Base-by-base conservation (phyloP, 2,888 invertebrate species). In the Cephus nigrinus region DNA sequence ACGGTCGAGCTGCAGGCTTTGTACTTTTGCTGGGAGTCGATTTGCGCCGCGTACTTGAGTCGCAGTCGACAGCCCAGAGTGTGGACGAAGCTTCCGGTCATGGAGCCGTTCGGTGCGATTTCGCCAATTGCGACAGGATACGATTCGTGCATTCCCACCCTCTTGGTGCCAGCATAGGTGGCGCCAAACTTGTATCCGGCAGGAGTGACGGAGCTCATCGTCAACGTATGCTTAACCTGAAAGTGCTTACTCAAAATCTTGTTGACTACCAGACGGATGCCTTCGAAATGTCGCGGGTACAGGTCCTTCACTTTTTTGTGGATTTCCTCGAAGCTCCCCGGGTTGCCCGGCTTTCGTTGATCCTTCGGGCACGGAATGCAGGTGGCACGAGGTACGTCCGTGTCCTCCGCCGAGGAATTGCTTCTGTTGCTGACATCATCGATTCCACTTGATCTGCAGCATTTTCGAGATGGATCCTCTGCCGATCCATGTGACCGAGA, bases 311-410 rank as follows among this genome's bases (percentile, higher is more conserved):
- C 87, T 79, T 87, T 90, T 73, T 86, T 89, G 74, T 91, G 91
- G n/a, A 91, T 82, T 4, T 91, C 90, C 75, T 88, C 89, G 80
- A 91, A 90, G 33, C 87, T 89, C n/a, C 91, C 90, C 12, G 90
- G 90, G 81, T 90, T 90, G 4, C 90, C 90, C 1, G 90, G 90
- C 23, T 83, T 82, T 40, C 76, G 84, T 74, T 84, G 86, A 9
- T 78, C 80, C 11, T 78, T 78, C 1, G 81, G 80, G 75, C 89
- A 89, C 15, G 82, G 84, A 30, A 85, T 32, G 75, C 90, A 90
- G 23, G 11, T 15, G 69, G 30, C 15, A 40, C 40, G 40, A 40
- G 40, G 15, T 5, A 0, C 15, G 15, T 15, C 40, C 15, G 40
- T 0, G 40, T 40, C 40, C 5, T 40, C 40, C 40, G 40, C 40